Base-by-base conservation (phyloP, 2,888 invertebrate genomes). In the Tupiocoris notatus region DNA sequence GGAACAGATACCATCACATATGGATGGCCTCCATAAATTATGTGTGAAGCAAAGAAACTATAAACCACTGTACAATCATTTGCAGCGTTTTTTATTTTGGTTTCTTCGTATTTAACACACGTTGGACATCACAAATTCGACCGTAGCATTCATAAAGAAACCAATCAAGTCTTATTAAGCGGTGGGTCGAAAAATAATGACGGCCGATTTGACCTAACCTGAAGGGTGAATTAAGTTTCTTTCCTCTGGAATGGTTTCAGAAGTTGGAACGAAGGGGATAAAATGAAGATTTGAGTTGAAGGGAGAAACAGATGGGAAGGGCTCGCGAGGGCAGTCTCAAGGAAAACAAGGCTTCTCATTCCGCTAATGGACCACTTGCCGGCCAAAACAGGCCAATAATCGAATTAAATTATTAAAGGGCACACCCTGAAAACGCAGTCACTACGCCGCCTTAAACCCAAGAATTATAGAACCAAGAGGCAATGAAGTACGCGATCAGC, bases 331-430 rank as follows among this genome's bases (percentile, higher is more conserved):
- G 20, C 61, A 18, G 25, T 18, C 22, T 56, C 7, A 23, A 74
- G 74, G 73, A 77, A 77, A 77, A 77, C 77, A 77, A 77, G 77
- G 74, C 67, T 25, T 62, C 77, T 77, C 77, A 77, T 77, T 77
- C 77, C 73, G 54, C 77, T 77, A 77, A 77, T 77, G 77, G 77
- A 70, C 59, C 57, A 68, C 25, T 57, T 61, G 71, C 73, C 71
- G 61, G 57, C 63, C 73, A 54, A 22, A 66, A 67, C 67, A 74
- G 71, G 71, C 77, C 77, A 77, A 77, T 77, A 77, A 77, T 77
- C 66, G 67, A 77, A 77, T 77, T 77, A 77, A 74, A 77, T 77
- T 74, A 77, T 74, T 73, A 74, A 77, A 74, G 56, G 22, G 23
- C 25, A 7, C 64, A 39, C 39, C 39, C 39, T 12, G 39, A 39